These are phyloP conservation scores for Oeneis ivallda DNA, from an alignment of 2,888 invertebrate genomes.

Conservation along the genomic window DNA sequence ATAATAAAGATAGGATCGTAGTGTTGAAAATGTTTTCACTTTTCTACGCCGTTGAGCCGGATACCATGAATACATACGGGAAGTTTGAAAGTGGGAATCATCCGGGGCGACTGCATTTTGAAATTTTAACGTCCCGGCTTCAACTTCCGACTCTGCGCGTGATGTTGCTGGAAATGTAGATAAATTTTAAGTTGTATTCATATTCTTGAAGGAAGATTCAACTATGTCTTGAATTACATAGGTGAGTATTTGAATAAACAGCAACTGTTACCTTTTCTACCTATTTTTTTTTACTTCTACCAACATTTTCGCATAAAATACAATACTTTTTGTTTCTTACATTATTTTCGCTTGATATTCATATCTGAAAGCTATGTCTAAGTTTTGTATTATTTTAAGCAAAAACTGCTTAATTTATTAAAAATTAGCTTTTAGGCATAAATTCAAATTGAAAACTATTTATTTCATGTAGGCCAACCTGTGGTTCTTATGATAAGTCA, in stretches of 20 bases:
- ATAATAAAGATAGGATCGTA: conserved; percentile 51
- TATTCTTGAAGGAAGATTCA: conserved; percentile 13
- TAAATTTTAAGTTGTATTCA: conserved; percentile 20
- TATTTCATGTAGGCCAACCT: too few species aligned
- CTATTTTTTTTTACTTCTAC: not conserved
- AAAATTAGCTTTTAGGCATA: too few species aligned
- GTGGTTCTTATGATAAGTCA: too few species aligned
- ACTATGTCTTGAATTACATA: not conserved
- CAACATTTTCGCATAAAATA: too few species aligned
- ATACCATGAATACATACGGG: conserved; percentile 66
- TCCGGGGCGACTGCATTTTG: conserved; percentile 51
- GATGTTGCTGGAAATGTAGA: conserved; percentile 32
- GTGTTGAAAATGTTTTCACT: conserved; percentile 72
- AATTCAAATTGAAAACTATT: too few species aligned
- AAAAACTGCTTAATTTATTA: too few species aligned
- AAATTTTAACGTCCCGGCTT: conserved; percentile 44
- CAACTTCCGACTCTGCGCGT: conserved; percentile 38
- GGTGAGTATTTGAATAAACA: not conserved
- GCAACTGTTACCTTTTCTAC: not conserved
- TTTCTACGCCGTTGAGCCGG: conserved; percentile 72
- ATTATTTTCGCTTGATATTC: too few species aligned
- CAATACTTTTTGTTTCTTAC: too few species aligned
- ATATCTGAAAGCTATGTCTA: too few species aligned
- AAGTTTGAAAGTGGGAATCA: conserved; percentile 72
- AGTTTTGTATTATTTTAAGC: too few species aligned